A percentile compares a stretch with the other conserved stretches of the same genome.
Evolutionary conservation across 2,113 vertebrate genomes (phyloP).

Genomic region (Mugil cephalus): DNA sequence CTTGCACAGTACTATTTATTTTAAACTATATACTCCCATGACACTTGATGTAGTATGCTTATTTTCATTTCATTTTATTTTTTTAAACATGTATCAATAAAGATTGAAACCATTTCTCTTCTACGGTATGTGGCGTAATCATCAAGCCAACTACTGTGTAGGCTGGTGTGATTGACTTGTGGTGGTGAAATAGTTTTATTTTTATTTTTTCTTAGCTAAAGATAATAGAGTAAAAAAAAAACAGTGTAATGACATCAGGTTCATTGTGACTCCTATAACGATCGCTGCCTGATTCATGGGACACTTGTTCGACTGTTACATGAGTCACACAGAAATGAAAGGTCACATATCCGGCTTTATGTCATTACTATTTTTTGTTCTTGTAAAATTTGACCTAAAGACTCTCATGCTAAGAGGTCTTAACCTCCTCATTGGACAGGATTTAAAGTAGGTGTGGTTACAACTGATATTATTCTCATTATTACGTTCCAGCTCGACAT

Average conservation of each 20-base stretch:
- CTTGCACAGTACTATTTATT: too few species aligned
- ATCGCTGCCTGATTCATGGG: slow-evolving; percentile 40
- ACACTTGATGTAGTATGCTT: too few species aligned
- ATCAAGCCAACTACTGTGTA: too few species aligned
- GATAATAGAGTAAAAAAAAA: neutral
- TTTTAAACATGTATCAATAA: too few species aligned
- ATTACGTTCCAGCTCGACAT: slow-evolving; percentile 34
- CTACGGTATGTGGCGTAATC: too few species aligned
- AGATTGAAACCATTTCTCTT: too few species aligned
- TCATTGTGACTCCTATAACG: neutral
- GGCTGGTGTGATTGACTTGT: too few species aligned
- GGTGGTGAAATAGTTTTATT: too few species aligned
- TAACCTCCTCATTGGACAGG: slow-evolving; percentile 46
- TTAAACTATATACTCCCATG: too few species aligned
- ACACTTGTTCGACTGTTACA: slow-evolving; percentile 16
- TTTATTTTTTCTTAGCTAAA: neutral
- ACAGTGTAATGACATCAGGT: neutral
- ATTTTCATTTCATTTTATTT: too few species aligned
- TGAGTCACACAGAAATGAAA: slow-evolving; percentile 37
- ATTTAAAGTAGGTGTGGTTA: slow-evolving; percentile 44
- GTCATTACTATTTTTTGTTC: slow-evolving; percentile 60
- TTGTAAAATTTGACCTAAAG: slow-evolving; percentile 69
- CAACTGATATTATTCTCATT: slow-evolving; percentile 36
- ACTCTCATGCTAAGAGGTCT: slow-evolving; percentile 23
- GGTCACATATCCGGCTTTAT: slow-evolving; percentile 29